Percentiles rank a stretch among this genome's conserved stretches.
Evolutionary conservation across 1,140 invertebrate genomes (phyloP).

Genomic region (Lerema accius): DNA sequence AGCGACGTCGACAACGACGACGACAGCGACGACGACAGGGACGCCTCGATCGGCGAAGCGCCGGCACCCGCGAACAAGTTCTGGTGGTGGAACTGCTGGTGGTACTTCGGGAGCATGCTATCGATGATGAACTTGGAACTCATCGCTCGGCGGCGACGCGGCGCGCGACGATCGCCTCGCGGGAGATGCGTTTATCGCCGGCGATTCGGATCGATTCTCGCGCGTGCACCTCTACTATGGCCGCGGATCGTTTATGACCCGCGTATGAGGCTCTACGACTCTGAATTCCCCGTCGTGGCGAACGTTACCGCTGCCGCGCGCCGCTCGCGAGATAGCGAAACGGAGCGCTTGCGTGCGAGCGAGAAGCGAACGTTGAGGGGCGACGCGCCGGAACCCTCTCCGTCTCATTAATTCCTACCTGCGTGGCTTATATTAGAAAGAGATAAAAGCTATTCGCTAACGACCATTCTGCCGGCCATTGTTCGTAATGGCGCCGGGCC

Average conservation of each 20-base stretch:
- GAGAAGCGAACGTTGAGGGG: slow-evolving; percentile 50
- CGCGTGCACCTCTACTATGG: slow-evolving; percentile 82
- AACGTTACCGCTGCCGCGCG: slow-evolving; percentile 78
- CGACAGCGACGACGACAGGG: slow-evolving; percentile 87
- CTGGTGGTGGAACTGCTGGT: slow-evolving; percentile 83
- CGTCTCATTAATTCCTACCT: slow-evolving; percentile 81
- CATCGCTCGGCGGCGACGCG: slow-evolving; percentile 88
- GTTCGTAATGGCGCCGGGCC: slow-evolving; percentile 76
- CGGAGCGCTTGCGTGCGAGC: slow-evolving; percentile 60
- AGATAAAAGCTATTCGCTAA: slow-evolving; percentile 81
- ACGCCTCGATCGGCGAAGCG: slow-evolving; percentile 76
- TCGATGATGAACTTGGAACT: slow-evolving; percentile 98
- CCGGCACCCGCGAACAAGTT: slow-evolving; percentile 83
- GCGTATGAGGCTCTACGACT: slow-evolving; percentile 82
- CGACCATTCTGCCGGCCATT: slow-evolving; percentile 75
- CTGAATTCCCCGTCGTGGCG: slow-evolving; percentile 79
- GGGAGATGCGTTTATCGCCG: slow-evolving; percentile 80
- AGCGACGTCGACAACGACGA: slow-evolving; percentile 85
- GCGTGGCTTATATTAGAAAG: slow-evolving; percentile 79
- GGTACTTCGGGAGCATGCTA: slow-evolving; percentile 98
- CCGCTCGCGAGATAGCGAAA: slow-evolving; percentile 67
- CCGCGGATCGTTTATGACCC: slow-evolving; percentile 82
- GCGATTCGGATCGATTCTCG: slow-evolving; percentile 80
- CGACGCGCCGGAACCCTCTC: slow-evolving; percentile 65
- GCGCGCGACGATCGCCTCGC: slow-evolving; percentile 80